Base-by-base conservation (phyloP, 2,888 invertebrate species). In the Meteorus colon region DNA sequence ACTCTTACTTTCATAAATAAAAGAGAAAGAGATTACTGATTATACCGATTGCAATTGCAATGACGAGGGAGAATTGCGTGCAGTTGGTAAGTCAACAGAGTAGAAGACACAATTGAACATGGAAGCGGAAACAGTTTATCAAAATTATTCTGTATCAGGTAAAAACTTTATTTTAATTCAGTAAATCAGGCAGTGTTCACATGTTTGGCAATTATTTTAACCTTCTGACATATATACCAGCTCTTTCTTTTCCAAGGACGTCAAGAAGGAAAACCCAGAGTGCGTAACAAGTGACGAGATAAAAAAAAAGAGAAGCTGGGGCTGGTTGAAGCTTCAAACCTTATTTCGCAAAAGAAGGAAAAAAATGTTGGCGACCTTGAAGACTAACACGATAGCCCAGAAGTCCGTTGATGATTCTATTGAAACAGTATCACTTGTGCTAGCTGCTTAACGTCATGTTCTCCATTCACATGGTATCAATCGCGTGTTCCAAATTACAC, bases 321-420 rank as follows among this genome's bases (percentile, higher is more conserved):
- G 48, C 45, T 73, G 27, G 29, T 24, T 55, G 69, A 48, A 48
- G 68, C 60, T 55, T 71, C 68, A 41, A 68, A 76, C 75, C 80
- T 76, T 14, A 76, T 84, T 83, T 85, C 83, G 82, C 82, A 81
- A 77, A 78, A 51, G 72, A 63, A 71, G 68, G 59, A 81, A 82
- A 83, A 85, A 87, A 85, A 85, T 83, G 82, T 77, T 72, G 84
- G 80, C 83, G 87, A 87, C 89, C 89, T 89, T 89, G 88, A 83
- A 73, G 82, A 75, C 80, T 71, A 83, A 81, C 82, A 81, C 84
- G 84, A 83, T 83, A 83, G 79, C 81, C 81, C 76, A 80, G 76
- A 80, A 79, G 82, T 78, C 73, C 74, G 79, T 80, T 78, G 74
- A 12, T 45, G 78, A 77, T 84, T 87, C 86, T 86, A 88, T 87